Evolutionary conservation across 2,797 vertebrate species (phyloP).

Genomic region (Brachymystax lenok): DNA sequence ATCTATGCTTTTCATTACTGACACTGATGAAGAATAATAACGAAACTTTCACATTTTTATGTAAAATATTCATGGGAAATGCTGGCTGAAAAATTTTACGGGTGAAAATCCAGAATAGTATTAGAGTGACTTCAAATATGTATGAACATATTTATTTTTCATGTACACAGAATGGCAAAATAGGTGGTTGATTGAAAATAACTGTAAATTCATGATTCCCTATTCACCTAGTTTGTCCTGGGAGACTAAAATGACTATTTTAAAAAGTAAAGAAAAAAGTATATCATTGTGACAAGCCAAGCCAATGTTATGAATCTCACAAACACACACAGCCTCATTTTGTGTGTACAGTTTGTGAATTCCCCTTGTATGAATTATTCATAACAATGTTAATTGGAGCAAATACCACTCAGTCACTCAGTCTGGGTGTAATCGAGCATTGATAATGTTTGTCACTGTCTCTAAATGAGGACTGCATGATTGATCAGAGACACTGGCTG

Average conservation of each 20-base stretch:
- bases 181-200: too few species aligned
- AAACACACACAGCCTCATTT: neutral
- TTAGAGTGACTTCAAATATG: neutral
- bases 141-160: too few species aligned
- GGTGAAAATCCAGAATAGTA: neutral
- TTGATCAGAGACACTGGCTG: constrained; percentile 1
- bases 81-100: too few species aligned
- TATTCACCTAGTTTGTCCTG: too few species aligned
- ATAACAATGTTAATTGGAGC: constrained; percentile 34
- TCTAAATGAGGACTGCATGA: constrained; percentile 16
- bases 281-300: neutral
- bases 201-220: too few species aligned
- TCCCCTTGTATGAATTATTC: constrained; percentile 31
- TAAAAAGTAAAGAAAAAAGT: neutral
- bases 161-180: too few species aligned
- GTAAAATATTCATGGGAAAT: constrained; percentile 10
- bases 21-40: constrained; percentile 17
- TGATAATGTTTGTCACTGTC: neutral
- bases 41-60: neutral
- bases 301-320: neutral
- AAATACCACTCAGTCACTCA: constrained; percentile 25
- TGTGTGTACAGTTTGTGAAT: neutral
- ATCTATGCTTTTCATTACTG: constrained; percentile 14
- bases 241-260: neutral
- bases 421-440: constrained; percentile 21